Evolutionary conservation across 1,140 invertebrate genomes (phyloP), one percentile per base, ranked within the genome.

Genomic region (Bombus picipes): DNA sequence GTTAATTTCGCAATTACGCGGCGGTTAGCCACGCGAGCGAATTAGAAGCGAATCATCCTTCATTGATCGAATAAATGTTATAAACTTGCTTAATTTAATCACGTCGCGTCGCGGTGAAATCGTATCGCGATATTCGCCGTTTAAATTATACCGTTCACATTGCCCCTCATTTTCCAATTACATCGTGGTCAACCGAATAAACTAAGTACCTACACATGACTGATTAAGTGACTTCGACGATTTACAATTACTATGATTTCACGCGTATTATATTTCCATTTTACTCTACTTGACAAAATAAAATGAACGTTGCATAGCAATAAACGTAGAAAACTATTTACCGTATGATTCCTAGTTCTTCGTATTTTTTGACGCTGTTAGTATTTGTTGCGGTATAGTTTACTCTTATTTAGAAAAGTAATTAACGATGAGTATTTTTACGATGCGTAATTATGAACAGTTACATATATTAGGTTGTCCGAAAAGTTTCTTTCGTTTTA

Each of bases 11-110:
- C 47, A 81, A 73, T 81, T 73, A 73, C n/a, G 70, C 15, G 4
- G 37, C 12, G 68, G 34, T 25, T 37, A 62, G 22, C 47, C 34
- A 53, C 47, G 9, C 25, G 25, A 39, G 43, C 37, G 43, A 73
- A 72, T 73, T 73, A 81, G 79, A 81, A 73, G 25, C 62, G 43
- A 77, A 77, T 77, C 62, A 57, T 83, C 66, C 65, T 83, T 83
- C 62, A 15, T 77, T 83, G 74, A 83, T 70, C 62, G 62, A 39
- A 57, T 41, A 10, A 34, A 65, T 65, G 41, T 47, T 70, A 68
- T 34, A 32, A 34, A 53, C 73, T 25, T 34, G 62, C 34, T 68
- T 57, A 70, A 70, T 83, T 77, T 83, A 77, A 83, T 83, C 74
- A 28, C 37, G 43, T 32, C 39, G 18, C 34, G 28, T 32, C 37